Evolutionary conservation across 1,140 invertebrate species (phyloP).

Genomic region (Nasonia longicornis): DNA sequence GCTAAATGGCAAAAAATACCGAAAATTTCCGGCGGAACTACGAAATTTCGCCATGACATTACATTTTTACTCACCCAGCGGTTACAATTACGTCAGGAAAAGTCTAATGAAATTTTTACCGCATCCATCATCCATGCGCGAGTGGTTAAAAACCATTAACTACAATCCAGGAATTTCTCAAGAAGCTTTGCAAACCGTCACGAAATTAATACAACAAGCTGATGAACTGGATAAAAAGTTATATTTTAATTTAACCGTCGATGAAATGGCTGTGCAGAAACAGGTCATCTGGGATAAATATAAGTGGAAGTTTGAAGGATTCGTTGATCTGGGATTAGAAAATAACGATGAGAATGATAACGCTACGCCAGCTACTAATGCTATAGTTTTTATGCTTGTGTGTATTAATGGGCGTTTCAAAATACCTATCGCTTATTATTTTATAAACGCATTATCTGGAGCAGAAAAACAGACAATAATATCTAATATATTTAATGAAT

Average conservation of each 20-base stretch:
- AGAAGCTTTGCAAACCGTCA: background rate
- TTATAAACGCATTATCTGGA: conserved; percentile 1
- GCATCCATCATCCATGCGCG: background rate
- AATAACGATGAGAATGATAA: background rate
- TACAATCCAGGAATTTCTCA: background rate
- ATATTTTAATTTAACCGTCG: background rate
- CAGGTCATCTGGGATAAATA: background rate
- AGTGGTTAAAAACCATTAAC: background rate
- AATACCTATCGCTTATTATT: background rate
- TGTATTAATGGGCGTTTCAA: background rate
- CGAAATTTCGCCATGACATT: background rate
- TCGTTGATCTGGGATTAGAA: background rate
- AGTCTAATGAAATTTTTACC: background rate
- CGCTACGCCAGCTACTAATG: background rate
- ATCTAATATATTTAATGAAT: background rate
- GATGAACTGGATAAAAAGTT: background rate
- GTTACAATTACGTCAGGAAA: background rate
- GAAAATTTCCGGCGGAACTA: too few relatives aligned
- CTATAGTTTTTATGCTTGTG: conserved; percentile 18
- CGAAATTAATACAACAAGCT: background rate
- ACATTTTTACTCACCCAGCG: background rate
- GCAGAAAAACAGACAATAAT: background rate
- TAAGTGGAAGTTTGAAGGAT: background rate
- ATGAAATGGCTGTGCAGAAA: background rate
- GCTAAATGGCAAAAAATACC: too few relatives aligned